Conservation (phyloP, 2,797 vertebrate genomes). For the Melanogrammus aeglefinus region DNA sequence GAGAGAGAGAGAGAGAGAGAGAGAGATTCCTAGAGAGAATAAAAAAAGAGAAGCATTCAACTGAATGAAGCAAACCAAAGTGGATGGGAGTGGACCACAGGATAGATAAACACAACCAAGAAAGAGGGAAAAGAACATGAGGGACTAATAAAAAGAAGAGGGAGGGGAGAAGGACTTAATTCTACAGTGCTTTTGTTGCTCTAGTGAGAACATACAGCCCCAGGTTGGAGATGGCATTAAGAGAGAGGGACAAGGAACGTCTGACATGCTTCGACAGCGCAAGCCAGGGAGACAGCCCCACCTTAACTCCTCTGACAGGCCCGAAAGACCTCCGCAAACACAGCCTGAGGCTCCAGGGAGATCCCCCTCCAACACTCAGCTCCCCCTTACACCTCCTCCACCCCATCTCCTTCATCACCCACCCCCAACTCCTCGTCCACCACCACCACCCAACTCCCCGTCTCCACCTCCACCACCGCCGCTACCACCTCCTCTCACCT, state of each 20-base stretch:
- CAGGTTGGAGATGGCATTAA: conserved; percentile 41
- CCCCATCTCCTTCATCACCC: neutral
- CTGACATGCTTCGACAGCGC: conserved; percentile 57
- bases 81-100: too few species aligned
- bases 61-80: conserved; percentile 21
- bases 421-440: neutral
- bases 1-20: conserved; percentile 12
- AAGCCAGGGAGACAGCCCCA: conserved; percentile 36
- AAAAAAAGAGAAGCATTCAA: neutral
- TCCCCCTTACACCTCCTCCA: too few species aligned
- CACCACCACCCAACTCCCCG: neutral
- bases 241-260: conserved; percentile 45
- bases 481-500: neutral
- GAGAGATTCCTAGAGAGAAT: neutral
- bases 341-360: conserved; percentile 20
- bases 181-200: neutral
- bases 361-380: conserved; percentile 1
- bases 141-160: neutral
- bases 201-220: conserved; percentile 47
- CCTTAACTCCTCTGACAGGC: conserved; percentile 46
- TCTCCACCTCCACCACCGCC: neutral
- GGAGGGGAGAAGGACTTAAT: neutral
- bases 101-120: neutral
- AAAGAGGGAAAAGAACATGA: neutral
- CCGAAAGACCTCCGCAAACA: conserved; percentile 43